Conservation (phyloP, 2,888 invertebrate species). For the Acanthosoma haemorrhoidale region DNA sequence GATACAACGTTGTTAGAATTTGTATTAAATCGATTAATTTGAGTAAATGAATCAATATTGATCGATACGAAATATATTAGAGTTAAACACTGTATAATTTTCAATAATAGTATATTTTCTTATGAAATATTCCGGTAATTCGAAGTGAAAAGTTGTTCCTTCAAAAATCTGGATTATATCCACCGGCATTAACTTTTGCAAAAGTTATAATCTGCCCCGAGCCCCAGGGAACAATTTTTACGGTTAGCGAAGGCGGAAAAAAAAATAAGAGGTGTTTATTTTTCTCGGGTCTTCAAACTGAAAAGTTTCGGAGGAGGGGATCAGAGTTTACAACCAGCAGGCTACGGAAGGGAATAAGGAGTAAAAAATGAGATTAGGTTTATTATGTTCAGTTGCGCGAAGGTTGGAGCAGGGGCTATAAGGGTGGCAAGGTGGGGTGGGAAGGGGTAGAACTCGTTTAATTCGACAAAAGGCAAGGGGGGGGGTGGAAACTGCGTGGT, state of each 20-base stretch:
- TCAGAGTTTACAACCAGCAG: neutral
- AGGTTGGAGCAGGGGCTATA: neutral
- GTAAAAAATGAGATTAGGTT: slow-evolving; percentile 26
- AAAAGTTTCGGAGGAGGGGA: slow-evolving; percentile 9
- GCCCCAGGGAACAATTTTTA: neutral
- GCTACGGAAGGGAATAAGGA: slow-evolving; percentile 13
- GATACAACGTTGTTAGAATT: no score
- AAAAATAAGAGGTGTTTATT: neutral
- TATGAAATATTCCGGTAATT: no score
- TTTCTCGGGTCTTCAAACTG: neutral
- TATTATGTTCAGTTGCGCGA: slow-evolving; percentile 7
- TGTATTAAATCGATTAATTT: no score
- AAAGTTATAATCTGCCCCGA: slow-evolving; percentile 4
- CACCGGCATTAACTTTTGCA: neutral
- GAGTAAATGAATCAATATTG: no score
- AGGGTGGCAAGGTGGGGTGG: no score
- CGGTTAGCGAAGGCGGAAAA: neutral
- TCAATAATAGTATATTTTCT: no score
- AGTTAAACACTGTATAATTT: no score
- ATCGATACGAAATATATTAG: no score
- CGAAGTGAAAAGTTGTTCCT: no score
- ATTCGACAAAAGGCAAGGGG: neutral
- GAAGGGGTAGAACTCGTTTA: slow-evolving; percentile 2
- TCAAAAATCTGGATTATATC: slow-evolving; percentile 5
- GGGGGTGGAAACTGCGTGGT: slow-evolving; percentile 2